Evolutionary conservation across 2,797 vertebrate species (phyloP).

Genomic region (Xyrichtys novacula): DNA sequence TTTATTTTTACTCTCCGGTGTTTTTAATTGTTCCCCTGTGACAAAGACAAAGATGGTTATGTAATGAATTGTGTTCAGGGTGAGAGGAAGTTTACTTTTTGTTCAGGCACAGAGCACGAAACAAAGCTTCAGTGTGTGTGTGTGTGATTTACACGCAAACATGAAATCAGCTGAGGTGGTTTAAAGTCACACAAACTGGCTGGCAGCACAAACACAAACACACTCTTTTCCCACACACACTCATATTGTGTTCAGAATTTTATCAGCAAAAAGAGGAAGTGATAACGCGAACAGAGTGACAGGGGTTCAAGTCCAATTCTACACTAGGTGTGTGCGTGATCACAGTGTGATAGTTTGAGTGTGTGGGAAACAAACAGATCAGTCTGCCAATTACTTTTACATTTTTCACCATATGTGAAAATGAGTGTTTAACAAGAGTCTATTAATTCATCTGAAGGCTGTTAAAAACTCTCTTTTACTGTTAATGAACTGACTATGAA

Average conservation of each 20-base stretch:
- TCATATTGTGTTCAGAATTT: background rate
- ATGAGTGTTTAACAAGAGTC: too few relatives aligned
- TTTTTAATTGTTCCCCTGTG: slow-evolving; percentile 10
- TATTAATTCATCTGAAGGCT: too few relatives aligned
- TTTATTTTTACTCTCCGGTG: background rate
- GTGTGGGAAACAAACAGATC: background rate
- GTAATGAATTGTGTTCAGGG: background rate
- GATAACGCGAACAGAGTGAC: background rate
- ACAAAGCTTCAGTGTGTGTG: background rate
- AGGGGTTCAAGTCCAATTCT: slow-evolving; percentile 12
- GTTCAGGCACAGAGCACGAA: background rate
- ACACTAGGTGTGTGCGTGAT: slow-evolving; percentile 1
- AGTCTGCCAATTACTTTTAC: too few relatives aligned
- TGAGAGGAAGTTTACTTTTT: slow-evolving; percentile 1
- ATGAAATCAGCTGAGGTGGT: too few relatives aligned
- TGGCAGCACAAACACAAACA: too few relatives aligned
- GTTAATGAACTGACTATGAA: too few relatives aligned
- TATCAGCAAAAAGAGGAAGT: background rate
- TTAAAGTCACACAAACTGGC: too few relatives aligned
- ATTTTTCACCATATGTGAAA: too few relatives aligned
- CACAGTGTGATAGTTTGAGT: background rate
- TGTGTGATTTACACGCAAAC: background rate
- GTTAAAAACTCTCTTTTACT: too few relatives aligned
- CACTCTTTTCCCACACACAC: background rate
- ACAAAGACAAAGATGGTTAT: slow-evolving; percentile 9